Evolutionary conservation across 2,888 invertebrate genomes (phyloP).

Genomic region (Caenorhabditis panamensis): DNA sequence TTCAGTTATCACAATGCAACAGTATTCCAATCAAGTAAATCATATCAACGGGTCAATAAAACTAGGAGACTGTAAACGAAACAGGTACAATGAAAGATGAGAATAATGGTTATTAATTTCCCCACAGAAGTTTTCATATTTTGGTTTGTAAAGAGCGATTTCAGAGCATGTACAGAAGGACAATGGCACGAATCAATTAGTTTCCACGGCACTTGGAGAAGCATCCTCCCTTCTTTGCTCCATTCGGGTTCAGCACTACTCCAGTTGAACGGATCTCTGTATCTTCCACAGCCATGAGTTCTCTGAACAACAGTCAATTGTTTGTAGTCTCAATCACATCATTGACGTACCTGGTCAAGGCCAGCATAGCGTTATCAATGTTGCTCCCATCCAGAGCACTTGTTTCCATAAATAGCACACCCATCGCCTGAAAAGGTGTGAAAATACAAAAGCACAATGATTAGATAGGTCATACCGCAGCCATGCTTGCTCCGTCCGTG

Average conservation of each 20-base stretch:
- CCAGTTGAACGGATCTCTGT: slow-evolving; percentile 74
- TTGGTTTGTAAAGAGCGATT: no score
- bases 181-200: no score
- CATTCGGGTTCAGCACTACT: slow-evolving; percentile 67
- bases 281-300: slow-evolving; percentile 77
- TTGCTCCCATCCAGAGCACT: slow-evolving; percentile 78
- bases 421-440: slow-evolving; percentile 67
- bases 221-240: slow-evolving; percentile 68
- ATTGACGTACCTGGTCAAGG: slow-evolving; percentile 71
- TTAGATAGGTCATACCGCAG: slow-evolving; percentile 64
- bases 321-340: not conserved
- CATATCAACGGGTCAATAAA: no score
- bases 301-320: slow-evolving; percentile 57
- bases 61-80: no score
- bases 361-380: slow-evolving; percentile 73
- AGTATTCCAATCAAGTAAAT: no score
- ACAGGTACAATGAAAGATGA: no score
- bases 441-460: slow-evolving; percentile 9
- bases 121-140: no score
- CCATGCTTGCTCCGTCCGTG: slow-evolving; percentile 70
- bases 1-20: no score
- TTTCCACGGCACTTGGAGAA: slow-evolving; percentile 68
- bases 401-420: slow-evolving; percentile 76
- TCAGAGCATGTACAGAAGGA: no score
- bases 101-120: no score